Conservation (phyloP, 2,797 vertebrate genomes). For the Gymnocypris eckloni region DNA sequence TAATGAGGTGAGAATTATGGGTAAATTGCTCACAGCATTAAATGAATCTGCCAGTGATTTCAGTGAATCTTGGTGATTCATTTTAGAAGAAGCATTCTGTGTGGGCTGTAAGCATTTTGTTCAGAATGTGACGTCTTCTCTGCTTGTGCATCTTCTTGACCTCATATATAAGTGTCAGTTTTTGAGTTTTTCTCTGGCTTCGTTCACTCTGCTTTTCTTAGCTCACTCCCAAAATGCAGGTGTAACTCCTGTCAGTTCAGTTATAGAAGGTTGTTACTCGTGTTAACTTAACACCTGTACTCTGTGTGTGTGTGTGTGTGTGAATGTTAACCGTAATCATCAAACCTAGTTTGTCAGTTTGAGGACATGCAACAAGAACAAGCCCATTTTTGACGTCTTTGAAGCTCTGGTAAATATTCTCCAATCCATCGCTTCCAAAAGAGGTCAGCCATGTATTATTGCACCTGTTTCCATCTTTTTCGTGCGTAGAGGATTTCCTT, state of each 20-base stretch:
- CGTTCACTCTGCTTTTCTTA: not conserved
- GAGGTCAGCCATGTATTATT: not conserved
- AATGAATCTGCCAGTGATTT: not conserved
- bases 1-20: slow-evolving; percentile 5
- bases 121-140: not conserved
- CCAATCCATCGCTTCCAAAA: not conserved
- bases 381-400: not conserved
- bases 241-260: not conserved
- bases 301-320: not conserved
- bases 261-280: not conserved
- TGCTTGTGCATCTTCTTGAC: slow-evolving; percentile 7
- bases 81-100: not conserved
- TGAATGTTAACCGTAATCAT: not conserved
- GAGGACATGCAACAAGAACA: not conserved
- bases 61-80: slow-evolving; percentile 31
- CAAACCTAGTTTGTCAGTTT: not conserved
- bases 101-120: slow-evolving; percentile 19
- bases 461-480: slow-evolving; percentile 8
- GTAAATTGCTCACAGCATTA: slow-evolving; percentile 25
- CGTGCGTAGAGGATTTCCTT: not conserved
- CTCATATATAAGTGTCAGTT: not conserved
- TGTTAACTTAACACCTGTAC: not conserved
- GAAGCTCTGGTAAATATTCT: slow-evolving; percentile 23
- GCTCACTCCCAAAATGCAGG: not conserved
- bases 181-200: not conserved